Conservation (phyloP, 2,113 vertebrate species). For the Albula glossodonta region DNA sequence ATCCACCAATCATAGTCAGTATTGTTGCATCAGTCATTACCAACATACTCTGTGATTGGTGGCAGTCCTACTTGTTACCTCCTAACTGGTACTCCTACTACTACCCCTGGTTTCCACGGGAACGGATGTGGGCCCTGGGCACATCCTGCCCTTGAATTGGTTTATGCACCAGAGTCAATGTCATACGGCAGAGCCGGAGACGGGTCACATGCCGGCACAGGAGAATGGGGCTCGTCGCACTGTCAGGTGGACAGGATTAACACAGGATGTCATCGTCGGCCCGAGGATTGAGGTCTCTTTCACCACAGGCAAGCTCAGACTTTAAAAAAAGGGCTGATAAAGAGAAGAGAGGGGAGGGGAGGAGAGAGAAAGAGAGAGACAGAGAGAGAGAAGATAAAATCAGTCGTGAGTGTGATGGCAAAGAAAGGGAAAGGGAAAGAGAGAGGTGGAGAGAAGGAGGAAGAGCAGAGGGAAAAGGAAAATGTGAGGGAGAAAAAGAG, state of each 20-base stretch:
- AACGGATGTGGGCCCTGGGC: neutral
- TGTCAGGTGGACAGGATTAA: neutral
- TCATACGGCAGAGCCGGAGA: neutral
- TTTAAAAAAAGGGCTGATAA: neutral
- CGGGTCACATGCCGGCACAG: neutral
- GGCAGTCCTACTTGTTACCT: too few relatives aligned
- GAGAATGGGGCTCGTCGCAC: neutral
- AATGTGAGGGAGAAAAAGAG: neutral
- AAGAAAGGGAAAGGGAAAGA: neutral
- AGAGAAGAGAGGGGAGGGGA: neutral
- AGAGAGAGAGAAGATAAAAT: neutral
- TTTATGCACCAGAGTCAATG: constrained; percentile 1
- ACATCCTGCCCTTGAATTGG: neutral
- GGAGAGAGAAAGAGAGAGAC: neutral
- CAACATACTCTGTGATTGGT: too few relatives aligned
- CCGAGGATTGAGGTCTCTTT: neutral
- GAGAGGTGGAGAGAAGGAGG: neutral
- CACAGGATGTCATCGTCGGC: neutral
- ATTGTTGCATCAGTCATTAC: too few relatives aligned
- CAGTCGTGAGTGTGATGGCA: neutral
- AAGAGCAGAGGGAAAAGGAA: neutral
- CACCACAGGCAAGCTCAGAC: neutral
- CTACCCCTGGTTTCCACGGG: too few relatives aligned
- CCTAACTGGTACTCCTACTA: too few relatives aligned
- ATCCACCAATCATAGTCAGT: too few relatives aligned